Conservation (phyloP, 2,797 vertebrate species). For the Dryobates pubescens region DNA sequence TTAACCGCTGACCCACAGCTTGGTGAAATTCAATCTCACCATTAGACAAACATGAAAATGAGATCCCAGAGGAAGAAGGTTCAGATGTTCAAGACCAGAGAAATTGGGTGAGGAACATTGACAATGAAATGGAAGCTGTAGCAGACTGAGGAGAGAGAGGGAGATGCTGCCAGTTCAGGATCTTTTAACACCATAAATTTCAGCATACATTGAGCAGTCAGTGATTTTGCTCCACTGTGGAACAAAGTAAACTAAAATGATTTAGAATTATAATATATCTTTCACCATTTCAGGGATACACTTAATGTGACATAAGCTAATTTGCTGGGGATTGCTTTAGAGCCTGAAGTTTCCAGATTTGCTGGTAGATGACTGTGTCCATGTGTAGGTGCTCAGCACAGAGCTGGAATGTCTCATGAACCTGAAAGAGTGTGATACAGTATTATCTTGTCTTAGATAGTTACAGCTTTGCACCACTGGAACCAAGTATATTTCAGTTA, state of each 20-base stretch:
- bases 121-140: not conserved
- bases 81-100: conserved; percentile 53
- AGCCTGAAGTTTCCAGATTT: not conserved
- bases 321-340: not conserved
- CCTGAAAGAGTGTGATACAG: not conserved
- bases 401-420: not conserved
- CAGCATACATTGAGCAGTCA: not conserved
- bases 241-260: not conserved
- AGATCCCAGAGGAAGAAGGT: conserved; percentile 66
- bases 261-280: not conserved
- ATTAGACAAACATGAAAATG: conserved; percentile 76
- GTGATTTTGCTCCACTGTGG: not conserved
- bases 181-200: conserved; percentile 13
- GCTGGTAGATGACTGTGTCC: not conserved
- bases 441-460: not conserved
- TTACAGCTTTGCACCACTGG: not conserved
- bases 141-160: not conserved
- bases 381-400: not conserved
- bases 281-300: not conserved
- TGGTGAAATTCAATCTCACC: conserved; percentile 75
- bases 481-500: not conserved
- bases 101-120: not conserved
- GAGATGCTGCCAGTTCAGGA: conserved; percentile 9
- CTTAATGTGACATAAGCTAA: not conserved
- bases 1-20: conserved; percentile 73